Conservation (phyloP, 2,888 invertebrate genomes). For the Cremastinae sp. region DNA sequence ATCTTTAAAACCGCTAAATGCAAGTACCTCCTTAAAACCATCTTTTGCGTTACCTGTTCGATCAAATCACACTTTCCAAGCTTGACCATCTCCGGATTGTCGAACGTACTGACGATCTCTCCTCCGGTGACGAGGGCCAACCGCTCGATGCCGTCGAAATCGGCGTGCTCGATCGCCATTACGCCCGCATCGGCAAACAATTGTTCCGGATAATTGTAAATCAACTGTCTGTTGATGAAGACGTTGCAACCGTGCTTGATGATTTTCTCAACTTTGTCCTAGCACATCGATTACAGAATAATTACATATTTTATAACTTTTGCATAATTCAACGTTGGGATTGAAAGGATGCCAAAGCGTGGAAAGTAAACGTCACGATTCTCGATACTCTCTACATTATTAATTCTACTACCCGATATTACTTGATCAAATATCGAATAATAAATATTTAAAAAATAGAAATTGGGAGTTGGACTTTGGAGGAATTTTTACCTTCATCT, state of each 20-base stretch:
- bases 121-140: constrained; percentile 98
- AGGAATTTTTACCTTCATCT: constrained; percentile 96
- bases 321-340: too few species aligned
- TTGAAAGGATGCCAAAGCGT: too few species aligned
- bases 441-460: too few species aligned
- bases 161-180: constrained; percentile 99
- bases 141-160: constrained; percentile 99
- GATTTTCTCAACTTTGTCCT: constrained; percentile 98
- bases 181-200: constrained; percentile 98
- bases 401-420: too few species aligned
- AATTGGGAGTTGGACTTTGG: too few species aligned
- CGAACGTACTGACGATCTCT: constrained; percentile 99
- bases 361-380: too few species aligned
- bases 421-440: too few species aligned
- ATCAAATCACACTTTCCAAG: constrained; percentile 97
- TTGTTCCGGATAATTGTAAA: constrained; percentile 99
- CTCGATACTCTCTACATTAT: too few species aligned
- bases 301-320: too few species aligned
- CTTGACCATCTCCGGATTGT: constrained; percentile 94
- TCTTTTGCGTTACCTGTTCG: constrained; percentile 88
- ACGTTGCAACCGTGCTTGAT: constrained; percentile 97
- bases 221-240: constrained; percentile 98
- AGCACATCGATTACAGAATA: neutral
- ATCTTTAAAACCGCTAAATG: too few species aligned
- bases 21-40: too few species aligned